Evolutionary conservation across 1,140 invertebrate genomes (phyloP), one percentile per base, ranked within the genome.

Genomic region (Camponotus floridanus): DNA sequence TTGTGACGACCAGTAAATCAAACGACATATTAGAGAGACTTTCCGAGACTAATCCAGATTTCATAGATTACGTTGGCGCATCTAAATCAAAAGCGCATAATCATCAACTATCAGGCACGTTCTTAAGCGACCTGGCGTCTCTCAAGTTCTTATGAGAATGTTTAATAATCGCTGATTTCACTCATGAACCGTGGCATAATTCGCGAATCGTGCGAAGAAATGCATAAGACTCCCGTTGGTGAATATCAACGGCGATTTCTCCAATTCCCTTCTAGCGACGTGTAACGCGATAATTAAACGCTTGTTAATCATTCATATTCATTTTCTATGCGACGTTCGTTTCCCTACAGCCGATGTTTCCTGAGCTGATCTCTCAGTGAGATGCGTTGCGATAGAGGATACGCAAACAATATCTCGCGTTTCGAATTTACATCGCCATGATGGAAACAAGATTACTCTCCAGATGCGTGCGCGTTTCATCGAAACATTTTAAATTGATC

Each of bases 171-270:
- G 13, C 1, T 26, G 76, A 79, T 89, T 89, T 86, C 84, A 81
- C 76, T 48, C 51, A 9, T 55, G 61, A 67, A 36, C 74, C 42
- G 33, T 51, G 62, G 48, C 55, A 55, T 76, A 74, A 88, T 81
- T 62, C 36, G 85, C 88, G 26, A 88, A 81, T 89, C 76, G 65
- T 74, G 76, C 76, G 76, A 86, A 81, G 76, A 86, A 39, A 55
- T 26, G 18, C 26, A 64, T 42, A n/a, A 67, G 33, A 42, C n/a
- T 80, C 45, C 1, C 67, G 18, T 11, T 7, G 39, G 42, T 31
- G 39, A 21, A 70, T 76, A 79, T 79, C 62, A 55, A 15, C 36
- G 21, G n/a, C 57, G 68, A 74, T 89, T 88, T 88, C 87, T 18
- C 68, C 61, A 13, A 62, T 61, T 31, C 45, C 36, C 57, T 59